phyloP scores from a whole-genome alignment of 2,797 vertebrate genomes.

The Rachycentron canadum region DNA sequence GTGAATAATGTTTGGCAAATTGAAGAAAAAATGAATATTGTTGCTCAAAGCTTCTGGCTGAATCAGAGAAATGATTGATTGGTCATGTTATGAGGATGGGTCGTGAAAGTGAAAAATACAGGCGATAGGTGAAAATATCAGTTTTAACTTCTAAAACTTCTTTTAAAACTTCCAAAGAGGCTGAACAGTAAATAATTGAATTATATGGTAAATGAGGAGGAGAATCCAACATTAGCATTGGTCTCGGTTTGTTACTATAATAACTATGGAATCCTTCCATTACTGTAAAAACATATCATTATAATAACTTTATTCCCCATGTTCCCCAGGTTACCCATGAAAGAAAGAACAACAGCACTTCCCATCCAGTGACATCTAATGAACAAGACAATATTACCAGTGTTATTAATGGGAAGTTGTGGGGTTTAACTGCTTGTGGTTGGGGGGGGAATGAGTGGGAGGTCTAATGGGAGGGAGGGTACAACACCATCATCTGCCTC shows the following conservation, averaged over 20 bases:
- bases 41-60: neutral
- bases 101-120: neutral
- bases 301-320: neutral
- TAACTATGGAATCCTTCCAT: constrained; percentile 14
- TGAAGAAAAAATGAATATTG: neutral
- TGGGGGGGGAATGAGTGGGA: constrained; percentile 75
- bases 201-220: constrained; percentile 7
- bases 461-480: constrained; percentile 65
- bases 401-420: constrained; percentile 62
- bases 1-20: constrained; percentile 6
- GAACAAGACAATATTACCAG: constrained; percentile 36
- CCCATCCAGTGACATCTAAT: constrained; percentile 28
- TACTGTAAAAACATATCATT: constrained; percentile 27
- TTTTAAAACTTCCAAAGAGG: neutral
- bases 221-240: constrained; percentile 9
- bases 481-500: constrained; percentile 76
- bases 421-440: constrained; percentile 68
- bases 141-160: neutral
- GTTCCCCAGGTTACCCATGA: neutral
- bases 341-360: constrained; percentile 16
- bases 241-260: neutral
- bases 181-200: neutral
- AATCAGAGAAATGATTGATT: neutral
- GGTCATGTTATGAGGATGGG: neutral
- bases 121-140: neutral